Evolutionary conservation across 1,140 invertebrate genomes (phyloP).

Genomic region (Panagrolaimus sp.): DNA sequence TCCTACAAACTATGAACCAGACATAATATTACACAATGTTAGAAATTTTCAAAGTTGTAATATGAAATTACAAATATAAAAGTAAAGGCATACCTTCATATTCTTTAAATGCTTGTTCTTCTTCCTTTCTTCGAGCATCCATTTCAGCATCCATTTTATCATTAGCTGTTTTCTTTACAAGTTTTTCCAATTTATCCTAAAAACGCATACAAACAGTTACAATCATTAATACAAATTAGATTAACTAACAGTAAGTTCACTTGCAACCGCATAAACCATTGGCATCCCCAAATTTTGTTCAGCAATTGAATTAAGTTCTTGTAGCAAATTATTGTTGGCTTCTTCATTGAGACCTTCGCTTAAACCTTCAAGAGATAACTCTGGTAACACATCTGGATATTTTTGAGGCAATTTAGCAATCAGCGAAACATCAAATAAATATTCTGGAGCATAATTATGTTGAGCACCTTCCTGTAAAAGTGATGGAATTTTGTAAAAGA

Average conservation of each 20-base stretch:
- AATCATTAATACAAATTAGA: too few species aligned
- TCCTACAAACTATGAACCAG: too few species aligned
- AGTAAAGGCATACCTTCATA: constrained; percentile 41
- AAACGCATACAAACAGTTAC: neutral
- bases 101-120: constrained; percentile 77
- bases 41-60: too few species aligned
- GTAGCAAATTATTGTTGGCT: constrained; percentile 24
- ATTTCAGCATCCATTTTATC: constrained; percentile 46
- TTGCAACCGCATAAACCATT: constrained; percentile 68
- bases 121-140: constrained; percentile 70
- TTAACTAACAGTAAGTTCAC: constrained; percentile 64
- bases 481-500: neutral
- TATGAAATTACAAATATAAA: neutral
- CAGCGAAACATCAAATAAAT: constrained; percentile 35
- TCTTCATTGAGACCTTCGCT: constrained; percentile 27
- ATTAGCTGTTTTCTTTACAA: constrained; percentile 29
- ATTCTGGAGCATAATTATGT: constrained; percentile 28
- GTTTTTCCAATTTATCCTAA: constrained; percentile 40
- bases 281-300: constrained; percentile 88
- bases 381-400: constrained; percentile 41
- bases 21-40: too few species aligned
- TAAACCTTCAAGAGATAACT: constrained; percentile 21
- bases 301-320: constrained; percentile 60
- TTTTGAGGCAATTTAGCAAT: constrained; percentile 34
- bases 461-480: constrained; percentile 21